These are phyloP conservation scores for Orius insidiosus DNA, from an alignment of 1,140 invertebrate species.

Conservation along the genomic window DNA sequence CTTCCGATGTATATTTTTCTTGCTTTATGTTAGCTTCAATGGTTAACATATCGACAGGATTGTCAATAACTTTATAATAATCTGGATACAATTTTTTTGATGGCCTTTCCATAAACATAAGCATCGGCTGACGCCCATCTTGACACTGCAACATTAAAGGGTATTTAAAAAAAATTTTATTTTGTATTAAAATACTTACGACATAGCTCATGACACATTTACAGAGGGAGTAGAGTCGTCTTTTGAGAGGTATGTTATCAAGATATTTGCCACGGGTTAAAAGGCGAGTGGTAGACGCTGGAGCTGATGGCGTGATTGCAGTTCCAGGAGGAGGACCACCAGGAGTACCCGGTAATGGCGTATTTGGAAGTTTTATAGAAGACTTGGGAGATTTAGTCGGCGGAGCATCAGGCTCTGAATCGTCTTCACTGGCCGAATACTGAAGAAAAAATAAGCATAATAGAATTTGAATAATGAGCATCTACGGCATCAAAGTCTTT, in stretches of 20 bases:
- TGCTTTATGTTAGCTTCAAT: constrained; percentile 81
- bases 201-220: constrained; percentile 62
- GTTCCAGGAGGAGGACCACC: neutral
- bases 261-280: constrained; percentile 36
- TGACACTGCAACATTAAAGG: constrained; percentile 34
- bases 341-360: neutral
- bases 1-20: constrained; percentile 43
- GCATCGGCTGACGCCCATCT: constrained; percentile 68
- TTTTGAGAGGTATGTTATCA: constrained; percentile 48
- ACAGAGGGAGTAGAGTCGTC: constrained; percentile 50
- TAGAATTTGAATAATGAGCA: neutral
- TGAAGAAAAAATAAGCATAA: constrained; percentile 10
- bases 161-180: neutral
- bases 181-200: constrained; percentile 32
- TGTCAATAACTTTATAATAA: constrained; percentile 85
- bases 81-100: constrained; percentile 90
- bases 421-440: constrained; percentile 23
- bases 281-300: constrained; percentile 31
- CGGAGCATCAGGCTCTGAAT: constrained; percentile 19
- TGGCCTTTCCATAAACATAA: constrained; percentile 91
- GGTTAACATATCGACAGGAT: constrained; percentile 88
- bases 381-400: constrained; percentile 6
- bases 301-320: constrained; percentile 24
- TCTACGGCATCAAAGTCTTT: too few species aligned
- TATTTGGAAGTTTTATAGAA: neutral